Evolutionary conservation across 2,113 vertebrate genomes (phyloP).

Genomic region (Brachyistius frenatus): DNA sequence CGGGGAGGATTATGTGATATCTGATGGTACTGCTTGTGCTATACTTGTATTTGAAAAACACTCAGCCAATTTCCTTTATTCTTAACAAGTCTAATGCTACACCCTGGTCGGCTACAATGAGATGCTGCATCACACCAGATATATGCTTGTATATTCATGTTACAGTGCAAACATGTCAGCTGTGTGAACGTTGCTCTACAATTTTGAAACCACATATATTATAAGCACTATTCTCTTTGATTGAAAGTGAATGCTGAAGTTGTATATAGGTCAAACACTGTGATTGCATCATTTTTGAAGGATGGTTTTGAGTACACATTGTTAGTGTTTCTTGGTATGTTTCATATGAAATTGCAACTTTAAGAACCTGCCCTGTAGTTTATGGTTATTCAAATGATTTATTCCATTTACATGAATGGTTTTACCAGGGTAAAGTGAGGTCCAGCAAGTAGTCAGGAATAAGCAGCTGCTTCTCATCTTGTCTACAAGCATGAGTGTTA

Average conservation of each 20-base stretch:
- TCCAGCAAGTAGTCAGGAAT: conserved; percentile 61
- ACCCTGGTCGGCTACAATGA: neutral
- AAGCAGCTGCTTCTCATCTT: conserved; percentile 80
- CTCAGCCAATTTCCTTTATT: neutral
- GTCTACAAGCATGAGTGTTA: conserved; percentile 65
- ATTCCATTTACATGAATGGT: conserved; percentile 53
- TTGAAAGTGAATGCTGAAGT: neutral
- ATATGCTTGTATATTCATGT: neutral
- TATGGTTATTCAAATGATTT: conserved; percentile 2
- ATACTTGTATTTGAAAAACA: neutral
- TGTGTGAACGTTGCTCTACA: too few relatives aligned
- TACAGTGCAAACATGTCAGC: too few relatives aligned
- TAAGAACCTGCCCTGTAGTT: neutral
- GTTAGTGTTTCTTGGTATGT: too few relatives aligned
- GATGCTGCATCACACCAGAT: neutral
- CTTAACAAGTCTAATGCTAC: neutral
- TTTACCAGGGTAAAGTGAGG: conserved; percentile 44
- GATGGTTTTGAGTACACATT: neutral
- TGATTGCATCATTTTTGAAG: neutral
- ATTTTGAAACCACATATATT: neutral
- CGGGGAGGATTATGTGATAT: neutral
- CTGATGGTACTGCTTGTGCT: too few relatives aligned
- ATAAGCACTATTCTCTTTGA: neutral
- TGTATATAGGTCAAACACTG: neutral
- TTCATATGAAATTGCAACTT: neutral